Evolutionary conservation across 2,113 vertebrate species (phyloP).

Genomic region (Lagopus leucura): DNA sequence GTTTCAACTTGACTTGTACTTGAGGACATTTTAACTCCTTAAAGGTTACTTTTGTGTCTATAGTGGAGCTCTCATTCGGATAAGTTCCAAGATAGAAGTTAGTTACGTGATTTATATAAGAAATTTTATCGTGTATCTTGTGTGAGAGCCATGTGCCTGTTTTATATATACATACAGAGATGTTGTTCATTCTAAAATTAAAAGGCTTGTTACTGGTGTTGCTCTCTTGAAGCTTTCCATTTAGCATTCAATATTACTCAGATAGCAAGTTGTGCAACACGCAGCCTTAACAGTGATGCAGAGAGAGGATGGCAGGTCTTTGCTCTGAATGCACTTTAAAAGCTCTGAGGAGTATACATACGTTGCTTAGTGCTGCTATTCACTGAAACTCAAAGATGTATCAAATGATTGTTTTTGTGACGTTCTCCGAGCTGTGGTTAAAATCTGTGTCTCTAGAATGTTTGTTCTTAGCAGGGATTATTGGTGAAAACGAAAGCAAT

Average conservation of each 20-base stretch:
- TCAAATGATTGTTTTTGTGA: neutral
- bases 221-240: neutral
- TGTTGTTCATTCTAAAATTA: neutral
- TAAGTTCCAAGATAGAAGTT: neutral
- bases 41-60: conserved; percentile 62
- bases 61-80: neutral
- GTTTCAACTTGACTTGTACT: conserved; percentile 79
- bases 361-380: neutral
- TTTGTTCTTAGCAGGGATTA: conserved; percentile 26
- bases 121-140: neutral
- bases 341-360: neutral
- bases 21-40: conserved; percentile 77
- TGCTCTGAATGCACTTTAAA: neutral
- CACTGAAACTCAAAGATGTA: neutral
- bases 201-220: neutral
- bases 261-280: neutral
- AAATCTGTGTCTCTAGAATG: conserved; percentile 30
- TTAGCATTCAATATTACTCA: neutral
- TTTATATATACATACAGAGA: neutral
- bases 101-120: neutral
- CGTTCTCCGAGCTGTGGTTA: conserved; percentile 4
- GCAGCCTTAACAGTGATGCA: neutral
- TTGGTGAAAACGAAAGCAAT: conserved; percentile 24
- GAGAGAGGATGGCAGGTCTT: neutral
- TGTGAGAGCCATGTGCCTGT: neutral